phyloP scores from a whole-genome alignment of 2,888 invertebrate species.

The Eulithis testata region DNA sequence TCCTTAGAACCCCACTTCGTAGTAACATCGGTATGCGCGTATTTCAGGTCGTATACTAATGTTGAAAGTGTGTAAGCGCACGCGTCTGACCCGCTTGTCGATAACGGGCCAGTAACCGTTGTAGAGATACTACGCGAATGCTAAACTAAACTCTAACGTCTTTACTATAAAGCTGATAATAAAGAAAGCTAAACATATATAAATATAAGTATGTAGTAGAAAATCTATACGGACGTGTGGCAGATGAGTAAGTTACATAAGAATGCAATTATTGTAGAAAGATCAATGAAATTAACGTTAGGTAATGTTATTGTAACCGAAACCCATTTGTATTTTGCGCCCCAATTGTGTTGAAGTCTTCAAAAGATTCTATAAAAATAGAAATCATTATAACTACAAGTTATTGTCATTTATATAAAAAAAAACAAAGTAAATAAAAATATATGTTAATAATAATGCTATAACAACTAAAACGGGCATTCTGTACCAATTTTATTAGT shows the following conservation, averaged over 20 bases:
- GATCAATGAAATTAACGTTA: constrained; percentile 21
- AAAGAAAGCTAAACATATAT: not conserved
- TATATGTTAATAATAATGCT: not conserved
- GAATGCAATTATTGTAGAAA: constrained; percentile 6
- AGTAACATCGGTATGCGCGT: constrained; percentile 31
- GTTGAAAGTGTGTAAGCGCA: constrained; percentile 69
- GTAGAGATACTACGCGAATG: constrained; percentile 22
- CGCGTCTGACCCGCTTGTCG: constrained; percentile 78
- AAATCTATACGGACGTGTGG: constrained; percentile 5
- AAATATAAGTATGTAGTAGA: not conserved
- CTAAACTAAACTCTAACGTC: constrained; percentile 13
- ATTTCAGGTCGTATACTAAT: constrained; percentile 61
- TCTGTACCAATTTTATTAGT: constrained; percentile 7
- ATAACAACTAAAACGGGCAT: constrained; percentile 4
- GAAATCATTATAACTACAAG: too few relatives aligned
- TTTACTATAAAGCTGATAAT: constrained; percentile 1
- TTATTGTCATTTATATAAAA: too few relatives aligned
- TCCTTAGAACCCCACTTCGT: constrained; percentile 11
- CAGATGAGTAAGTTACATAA: constrained; percentile 26
- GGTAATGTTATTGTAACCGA: not conserved
- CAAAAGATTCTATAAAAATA: too few relatives aligned
- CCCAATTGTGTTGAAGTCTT: too few relatives aligned
- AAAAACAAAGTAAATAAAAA: too few relatives aligned
- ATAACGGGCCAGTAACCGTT: constrained; percentile 47
- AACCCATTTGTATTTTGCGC: too few relatives aligned